Conservation (phyloP, 1,140 invertebrate species). For the Melipona quadrifasciata region DNA sequence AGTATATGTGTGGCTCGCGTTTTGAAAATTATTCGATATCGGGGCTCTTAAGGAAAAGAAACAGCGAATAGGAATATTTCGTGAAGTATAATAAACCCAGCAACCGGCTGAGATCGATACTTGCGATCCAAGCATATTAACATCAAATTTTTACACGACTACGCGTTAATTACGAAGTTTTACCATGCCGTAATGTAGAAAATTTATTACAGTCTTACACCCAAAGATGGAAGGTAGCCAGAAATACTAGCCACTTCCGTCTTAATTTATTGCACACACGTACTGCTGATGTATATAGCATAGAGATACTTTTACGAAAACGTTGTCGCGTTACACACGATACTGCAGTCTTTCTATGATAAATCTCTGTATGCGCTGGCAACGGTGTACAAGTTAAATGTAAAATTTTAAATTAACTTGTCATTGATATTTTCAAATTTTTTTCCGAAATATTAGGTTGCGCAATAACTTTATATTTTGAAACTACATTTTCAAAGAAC, state of each 20-base stretch:
- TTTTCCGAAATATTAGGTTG: no score
- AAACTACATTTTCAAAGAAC: no score
- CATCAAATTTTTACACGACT: conserved; percentile 27
- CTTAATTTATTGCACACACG: background rate
- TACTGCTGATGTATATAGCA: no score
- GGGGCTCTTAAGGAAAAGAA: background rate
- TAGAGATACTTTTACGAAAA: background rate
- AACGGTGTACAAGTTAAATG: no score
- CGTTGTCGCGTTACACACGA: conserved; percentile 7
- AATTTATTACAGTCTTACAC: conserved; percentile 35
- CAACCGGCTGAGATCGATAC: background rate
- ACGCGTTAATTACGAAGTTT: conserved; percentile 33
- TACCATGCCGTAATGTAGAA: background rate
- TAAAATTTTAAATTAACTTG: no score
- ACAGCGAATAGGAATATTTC: background rate
- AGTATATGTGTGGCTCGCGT: conserved; percentile 20
- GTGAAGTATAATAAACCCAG: background rate
- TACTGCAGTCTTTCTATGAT: conserved; percentile 1
- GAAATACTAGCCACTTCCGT: background rate
- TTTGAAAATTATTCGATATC: conserved; percentile 35
- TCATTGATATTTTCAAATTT: no score
- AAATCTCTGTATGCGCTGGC: no score
- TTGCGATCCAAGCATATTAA: background rate
- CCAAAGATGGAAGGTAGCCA: background rate
- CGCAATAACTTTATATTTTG: no score